Base-by-base conservation (phyloP, 1,140 invertebrate genomes). In the Monomorium pharaonis region DNA sequence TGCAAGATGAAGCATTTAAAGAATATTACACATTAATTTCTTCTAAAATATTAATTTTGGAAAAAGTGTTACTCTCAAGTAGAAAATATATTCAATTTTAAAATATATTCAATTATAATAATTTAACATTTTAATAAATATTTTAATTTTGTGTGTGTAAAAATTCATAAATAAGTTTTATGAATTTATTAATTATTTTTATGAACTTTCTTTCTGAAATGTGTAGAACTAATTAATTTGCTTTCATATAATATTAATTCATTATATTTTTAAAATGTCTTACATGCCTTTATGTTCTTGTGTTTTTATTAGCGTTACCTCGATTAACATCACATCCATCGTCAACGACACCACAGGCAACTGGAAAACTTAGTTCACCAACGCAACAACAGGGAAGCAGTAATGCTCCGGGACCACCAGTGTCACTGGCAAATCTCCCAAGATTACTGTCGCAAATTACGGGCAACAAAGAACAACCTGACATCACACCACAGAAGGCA, bases 311-410 rank as follows among this genome's bases (percentile, higher is more conserved):
- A 93, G 97, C 97, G 76, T 95, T 97, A 94, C 97, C 97, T 69
- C 96, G 97, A 44, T 95, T 97, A 91, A 95, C 96, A 89, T 97
- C 96, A 56, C 96, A 96, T 91, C 95, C 96, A 88, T 92, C 94
- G 67, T 93, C 91, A 37, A 83, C 78, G 24, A 93, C 94, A 54
- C 92, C 94, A 37, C 94, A 95, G 89, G 90, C 94, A 63, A 91
- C 95, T 77, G 95, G 93, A 14, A 96, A 95, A 87, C 92, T 95
- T 65, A 95, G 90, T 87, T 96, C 95, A 27, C 95, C 95, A 7
- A 94, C 94, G 86, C 95, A 92, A 92, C 94, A 92, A 92, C 95
- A 93, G 89, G 94, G 89, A 21, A 93, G 90, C 67, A 94, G 92
- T 76, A 96, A 96, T 93, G 94, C 96, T 78, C 95, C 96, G 14